phyloP scores from a whole-genome alignment of 2,888 invertebrate genomes.

The Aphelenchoides bicaudatus region DNA sequence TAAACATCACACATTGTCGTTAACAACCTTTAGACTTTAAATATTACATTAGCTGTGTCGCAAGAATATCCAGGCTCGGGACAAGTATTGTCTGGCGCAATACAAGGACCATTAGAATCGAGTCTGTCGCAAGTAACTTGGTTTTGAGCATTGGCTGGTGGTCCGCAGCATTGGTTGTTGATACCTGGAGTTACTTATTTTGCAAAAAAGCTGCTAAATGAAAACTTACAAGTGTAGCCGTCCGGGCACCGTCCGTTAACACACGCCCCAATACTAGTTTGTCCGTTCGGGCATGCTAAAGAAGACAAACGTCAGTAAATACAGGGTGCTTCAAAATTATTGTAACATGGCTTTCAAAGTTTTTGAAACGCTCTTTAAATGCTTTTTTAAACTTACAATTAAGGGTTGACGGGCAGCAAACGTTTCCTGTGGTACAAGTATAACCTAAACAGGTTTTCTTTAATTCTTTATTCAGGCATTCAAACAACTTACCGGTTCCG shows the following conservation, averaged over 20 bases:
- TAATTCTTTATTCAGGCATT: not conserved
- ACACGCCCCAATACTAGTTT: slow-evolving; percentile 52
- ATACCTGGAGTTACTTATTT: no score
- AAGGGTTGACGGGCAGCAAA: slow-evolving; percentile 53
- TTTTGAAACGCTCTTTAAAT: not conserved
- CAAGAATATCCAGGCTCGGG: slow-evolving; percentile 40
- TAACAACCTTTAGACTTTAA: no score
- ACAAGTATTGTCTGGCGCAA: slow-evolving; percentile 23
- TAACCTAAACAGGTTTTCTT: slow-evolving; percentile 27
- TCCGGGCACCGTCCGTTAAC: slow-evolving; percentile 58
- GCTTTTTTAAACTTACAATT: slow-evolving; percentile 21
- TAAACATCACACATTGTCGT: no score
- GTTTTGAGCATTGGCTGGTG: slow-evolving; percentile 24
- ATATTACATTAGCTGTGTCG: slow-evolving; percentile 35
- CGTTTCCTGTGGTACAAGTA: slow-evolving; percentile 52
- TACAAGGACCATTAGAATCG: slow-evolving; percentile 31
- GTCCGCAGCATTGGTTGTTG: slow-evolving; percentile 48
- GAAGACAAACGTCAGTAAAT: not conserved
- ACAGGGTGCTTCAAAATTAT: not conserved
- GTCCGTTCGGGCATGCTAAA: slow-evolving; percentile 52
- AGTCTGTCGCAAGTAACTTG: slow-evolving; percentile 24
- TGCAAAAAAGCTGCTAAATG: no score
- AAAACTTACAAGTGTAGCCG: no score
- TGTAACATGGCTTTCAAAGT: not conserved
- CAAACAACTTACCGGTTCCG: slow-evolving; percentile 31